Percentiles rank a stretch among this genome's conserved stretches.
These are phyloP conservation scores for Falcaria lacertinaria DNA, from an alignment of 2,888 invertebrate genomes.

Conservation along the genomic window DNA sequence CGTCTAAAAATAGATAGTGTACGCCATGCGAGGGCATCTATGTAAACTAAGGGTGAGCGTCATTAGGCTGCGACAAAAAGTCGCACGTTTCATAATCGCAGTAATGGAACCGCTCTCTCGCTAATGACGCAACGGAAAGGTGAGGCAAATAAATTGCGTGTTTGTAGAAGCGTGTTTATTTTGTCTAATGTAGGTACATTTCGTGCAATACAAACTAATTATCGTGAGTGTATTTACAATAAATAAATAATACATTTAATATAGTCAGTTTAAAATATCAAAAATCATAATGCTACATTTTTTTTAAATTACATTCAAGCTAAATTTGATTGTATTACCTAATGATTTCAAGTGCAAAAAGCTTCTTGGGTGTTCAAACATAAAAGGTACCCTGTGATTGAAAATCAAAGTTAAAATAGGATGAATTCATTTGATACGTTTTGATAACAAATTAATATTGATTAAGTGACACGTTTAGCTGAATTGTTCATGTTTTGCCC, in stretches of 20 bases:
- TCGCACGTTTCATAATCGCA: neutral
- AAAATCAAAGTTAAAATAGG: neutral
- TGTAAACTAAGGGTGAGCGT: neutral
- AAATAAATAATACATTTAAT: constrained; percentile 23
- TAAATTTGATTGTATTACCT: too few species aligned
- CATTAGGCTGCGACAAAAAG: neutral
- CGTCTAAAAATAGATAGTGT: neutral
- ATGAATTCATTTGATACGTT: neutral
- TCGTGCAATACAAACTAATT: neutral
- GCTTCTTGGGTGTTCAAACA: neutral
- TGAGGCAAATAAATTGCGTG: constrained; percentile 59
- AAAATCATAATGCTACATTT: too few species aligned
- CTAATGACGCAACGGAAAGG: constrained; percentile 36
- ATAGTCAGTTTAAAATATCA: neutral
- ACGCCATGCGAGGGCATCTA: neutral
- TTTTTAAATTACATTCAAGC: too few species aligned
- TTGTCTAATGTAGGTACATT: constrained; percentile 34
- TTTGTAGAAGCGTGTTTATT: constrained; percentile 58
- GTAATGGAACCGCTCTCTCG: constrained; percentile 10
- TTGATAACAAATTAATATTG: neutral
- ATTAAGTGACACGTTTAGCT: neutral
- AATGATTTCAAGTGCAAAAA: neutral
- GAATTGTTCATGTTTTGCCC: neutral
- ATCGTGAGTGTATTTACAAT: constrained; percentile 6
- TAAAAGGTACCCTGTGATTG: too few species aligned